Base-by-base conservation (phyloP, 2,113 vertebrate genomes). In the Pachycephala philippinensis region DNA sequence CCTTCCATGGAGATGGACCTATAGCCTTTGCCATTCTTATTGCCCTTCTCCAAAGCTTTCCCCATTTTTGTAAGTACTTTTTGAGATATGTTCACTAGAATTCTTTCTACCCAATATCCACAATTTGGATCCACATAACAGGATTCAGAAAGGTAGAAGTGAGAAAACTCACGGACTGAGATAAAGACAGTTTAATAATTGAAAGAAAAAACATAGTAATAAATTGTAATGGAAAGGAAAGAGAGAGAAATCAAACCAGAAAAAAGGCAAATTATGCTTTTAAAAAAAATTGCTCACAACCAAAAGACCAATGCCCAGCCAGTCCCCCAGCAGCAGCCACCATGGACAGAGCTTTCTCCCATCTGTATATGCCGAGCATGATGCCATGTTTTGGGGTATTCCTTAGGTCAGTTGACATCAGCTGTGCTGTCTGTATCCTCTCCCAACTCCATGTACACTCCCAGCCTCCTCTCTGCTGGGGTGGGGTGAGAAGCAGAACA, bases 371-470 rank as follows among this genome's bases (percentile, higher is more conserved):
- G n/a, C 37, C 81, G 31, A 72, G 31, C 15, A 33, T 11, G 22
- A 37, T 16, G 15, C 22, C 19, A 4, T 12, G 23, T 8, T 1
- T 6, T 42, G 13, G 9, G 6, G 10, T 35, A 47, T 47, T 44
- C 26, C 30, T 53, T 35, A 5, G 13, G 15, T 21, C 50, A 31
- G 17, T 12, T 76, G 44, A 21, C 21, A 45, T 64, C 18, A 64
- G 24, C n/a, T 27, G 21, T 45, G 9, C 16, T 18, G 5, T 13
- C 61, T 81, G 8, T 40, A 15, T 33, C 44, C 10, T 63, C 15
- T 65, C 57, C 26, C 30, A 47, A 0, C 2, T 65, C 28, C 20
- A 6, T 20, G 60, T 16, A 30, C 0, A 2, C 16, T 56, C n/a
- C 30, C 42, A 49, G 30, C 13, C 30, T 49, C 10, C 52, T 49